These are phyloP conservation scores for Tor tambroides DNA, from an alignment of 2,113 vertebrate genomes.

Conservation along the genomic window DNA sequence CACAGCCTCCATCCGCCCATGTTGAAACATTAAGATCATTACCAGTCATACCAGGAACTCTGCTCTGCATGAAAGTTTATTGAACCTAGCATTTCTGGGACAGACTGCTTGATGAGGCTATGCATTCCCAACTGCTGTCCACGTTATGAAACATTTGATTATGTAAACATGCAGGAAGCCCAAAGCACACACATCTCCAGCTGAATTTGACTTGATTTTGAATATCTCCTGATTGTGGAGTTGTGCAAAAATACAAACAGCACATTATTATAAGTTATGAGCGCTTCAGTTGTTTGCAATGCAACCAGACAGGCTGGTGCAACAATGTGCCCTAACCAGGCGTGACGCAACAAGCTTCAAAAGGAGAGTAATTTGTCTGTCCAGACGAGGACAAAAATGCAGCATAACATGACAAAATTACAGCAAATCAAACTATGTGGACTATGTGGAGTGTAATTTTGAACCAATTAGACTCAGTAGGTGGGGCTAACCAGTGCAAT, in stretches of 20 bases:
- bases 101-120: conserved; percentile 2
- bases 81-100: conserved; percentile 17
- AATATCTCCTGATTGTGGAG: background rate
- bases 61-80: background rate
- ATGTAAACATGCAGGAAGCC: background rate
- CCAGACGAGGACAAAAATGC: background rate
- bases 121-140: background rate
- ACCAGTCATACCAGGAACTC: background rate
- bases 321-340: background rate
- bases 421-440: background rate
- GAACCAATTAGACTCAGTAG: background rate
- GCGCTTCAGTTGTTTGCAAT: background rate
- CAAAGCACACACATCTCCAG: background rate
- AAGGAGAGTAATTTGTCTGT: background rate
- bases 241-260: background rate
- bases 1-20: background rate
- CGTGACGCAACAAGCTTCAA: background rate
- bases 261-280: background rate
- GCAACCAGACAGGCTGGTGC: background rate
- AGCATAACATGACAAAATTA: background rate
- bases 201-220: conserved; percentile 14
- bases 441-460: background rate
- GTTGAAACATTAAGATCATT: conserved; percentile 1
- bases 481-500: background rate
- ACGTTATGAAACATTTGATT: conserved; percentile 4